Evolutionary conservation across 1,140 invertebrate genomes (phyloP).

Genomic region (Euborellia annulipes): DNA sequence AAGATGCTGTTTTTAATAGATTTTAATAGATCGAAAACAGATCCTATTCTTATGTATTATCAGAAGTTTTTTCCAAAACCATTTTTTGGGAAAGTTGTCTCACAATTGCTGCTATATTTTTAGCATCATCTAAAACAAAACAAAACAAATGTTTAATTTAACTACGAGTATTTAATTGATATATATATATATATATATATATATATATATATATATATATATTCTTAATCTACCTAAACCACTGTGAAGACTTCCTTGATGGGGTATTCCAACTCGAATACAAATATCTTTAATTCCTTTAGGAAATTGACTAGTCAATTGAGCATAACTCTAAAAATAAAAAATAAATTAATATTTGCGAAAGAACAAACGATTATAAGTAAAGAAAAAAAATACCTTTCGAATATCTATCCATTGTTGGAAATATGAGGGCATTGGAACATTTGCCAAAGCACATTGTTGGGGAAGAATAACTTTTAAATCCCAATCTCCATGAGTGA

Average conservation of each 20-base stretch:
- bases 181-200: too few relatives aligned
- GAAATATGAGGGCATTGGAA: slow-evolving; percentile 33
- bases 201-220: too few relatives aligned
- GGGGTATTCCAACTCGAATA: slow-evolving; percentile 14
- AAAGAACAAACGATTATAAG: too few relatives aligned
- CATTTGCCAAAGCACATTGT: slow-evolving; percentile 32
- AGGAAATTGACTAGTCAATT: slow-evolving; percentile 21
- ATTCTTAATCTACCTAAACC: slow-evolving; percentile 17
- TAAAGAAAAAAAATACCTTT: slow-evolving; percentile 17
- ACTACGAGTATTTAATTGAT: too few relatives aligned
- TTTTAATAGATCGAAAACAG: too few relatives aligned
- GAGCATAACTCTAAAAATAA: slow-evolving; percentile 9
- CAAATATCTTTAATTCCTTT: slow-evolving; percentile 24
- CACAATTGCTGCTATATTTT: slow-evolving; percentile 23
- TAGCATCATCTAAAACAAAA: slow-evolving; percentile 17
- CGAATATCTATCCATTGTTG: slow-evolving; percentile 44
- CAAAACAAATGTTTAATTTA: too few relatives aligned
- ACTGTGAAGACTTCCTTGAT: slow-evolving; percentile 24
- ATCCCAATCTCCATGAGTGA: slow-evolving; percentile 50
- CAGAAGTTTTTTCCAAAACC: too few relatives aligned
- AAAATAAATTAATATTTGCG: slow-evolving; percentile 5
- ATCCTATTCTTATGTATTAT: too few relatives aligned
- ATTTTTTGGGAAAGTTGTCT: too few relatives aligned
- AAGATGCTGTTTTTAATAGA: too few relatives aligned
- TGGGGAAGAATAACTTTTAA: slow-evolving; percentile 38